Conservation (phyloP, 2,113 vertebrate genomes). For the Rissa tridactyla region DNA sequence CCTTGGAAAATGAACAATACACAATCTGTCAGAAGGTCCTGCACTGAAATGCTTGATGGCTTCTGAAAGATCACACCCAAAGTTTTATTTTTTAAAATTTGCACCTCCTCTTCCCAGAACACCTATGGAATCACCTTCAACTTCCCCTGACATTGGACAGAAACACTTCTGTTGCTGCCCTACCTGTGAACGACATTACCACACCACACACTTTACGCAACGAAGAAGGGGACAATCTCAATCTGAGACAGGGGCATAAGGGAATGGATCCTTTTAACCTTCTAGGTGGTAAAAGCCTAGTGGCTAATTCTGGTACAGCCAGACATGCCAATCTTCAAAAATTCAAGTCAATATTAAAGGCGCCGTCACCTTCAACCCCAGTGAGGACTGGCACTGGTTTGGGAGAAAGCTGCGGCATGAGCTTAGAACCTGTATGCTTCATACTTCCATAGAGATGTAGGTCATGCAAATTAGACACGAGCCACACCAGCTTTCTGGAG, state of each 20-base stretch:
- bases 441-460: neutral
- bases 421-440: neutral
- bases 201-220: accelerated
- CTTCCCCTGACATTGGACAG: accelerated
- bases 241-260: neutral
- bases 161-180: neutral
- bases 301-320: neutral
- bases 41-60: neutral
- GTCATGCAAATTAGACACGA: neutral
- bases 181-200: neutral
- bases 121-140: neutral
- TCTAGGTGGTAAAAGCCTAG: neutral
- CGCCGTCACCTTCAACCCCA: accelerated
- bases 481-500: neutral
- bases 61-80: neutral
- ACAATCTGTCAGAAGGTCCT: neutral
- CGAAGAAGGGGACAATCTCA: neutral
- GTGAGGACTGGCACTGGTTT: neutral
- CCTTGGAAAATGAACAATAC: neutral
- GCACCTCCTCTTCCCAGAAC: neutral
- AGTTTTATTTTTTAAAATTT: neutral
- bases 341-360: neutral
- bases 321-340: neutral
- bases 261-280: neutral
- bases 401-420: neutral